phyloP scores from a whole-genome alignment of 2,797 vertebrate genomes.

The Sebastes alutus region DNA sequence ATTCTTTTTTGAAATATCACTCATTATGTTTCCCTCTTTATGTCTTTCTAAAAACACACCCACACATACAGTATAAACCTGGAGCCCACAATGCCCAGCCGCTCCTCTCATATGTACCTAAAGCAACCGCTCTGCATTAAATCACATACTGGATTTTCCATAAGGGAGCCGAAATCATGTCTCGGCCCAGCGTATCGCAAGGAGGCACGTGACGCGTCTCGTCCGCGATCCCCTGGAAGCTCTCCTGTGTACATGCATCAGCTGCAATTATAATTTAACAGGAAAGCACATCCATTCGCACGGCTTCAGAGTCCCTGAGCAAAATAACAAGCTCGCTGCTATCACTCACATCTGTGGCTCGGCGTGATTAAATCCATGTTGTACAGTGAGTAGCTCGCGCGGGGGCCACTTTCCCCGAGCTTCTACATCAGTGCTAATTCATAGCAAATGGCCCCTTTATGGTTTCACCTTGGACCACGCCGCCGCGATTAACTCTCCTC shows the following conservation, averaged over 20 bases:
- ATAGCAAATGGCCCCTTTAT: conserved; percentile 62
- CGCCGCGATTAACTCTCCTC: conserved; percentile 39
- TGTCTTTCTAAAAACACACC: conserved; percentile 30
- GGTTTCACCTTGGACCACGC: conserved; percentile 56
- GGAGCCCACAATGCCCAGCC: not conserved
- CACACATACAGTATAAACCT: not conserved
- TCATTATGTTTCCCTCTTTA: conserved; percentile 24
- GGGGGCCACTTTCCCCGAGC: conserved; percentile 49
- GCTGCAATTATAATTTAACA: conserved; percentile 82
- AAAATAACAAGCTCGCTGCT: conserved; percentile 75
- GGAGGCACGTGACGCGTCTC: conserved; percentile 38
- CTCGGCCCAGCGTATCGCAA: conserved; percentile 50
- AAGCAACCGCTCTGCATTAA: conserved; percentile 3
- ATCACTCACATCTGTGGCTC: conserved; percentile 76
- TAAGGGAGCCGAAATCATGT: conserved; percentile 60
- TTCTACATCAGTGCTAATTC: conserved; percentile 64
- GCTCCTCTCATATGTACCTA: not conserved
- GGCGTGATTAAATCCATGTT: conserved; percentile 70
- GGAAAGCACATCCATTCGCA: conserved; percentile 72
- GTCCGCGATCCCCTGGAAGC: conserved; percentile 43
- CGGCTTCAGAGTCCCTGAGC: conserved; percentile 68
- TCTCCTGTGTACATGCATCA: conserved; percentile 77
- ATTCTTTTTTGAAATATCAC: conserved; percentile 20
- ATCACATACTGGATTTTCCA: conserved; percentile 27
- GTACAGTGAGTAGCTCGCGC: conserved; percentile 44